Evolutionary conservation across 2,113 vertebrate species (phyloP).

Genomic region (Microtus montanus): DNA sequence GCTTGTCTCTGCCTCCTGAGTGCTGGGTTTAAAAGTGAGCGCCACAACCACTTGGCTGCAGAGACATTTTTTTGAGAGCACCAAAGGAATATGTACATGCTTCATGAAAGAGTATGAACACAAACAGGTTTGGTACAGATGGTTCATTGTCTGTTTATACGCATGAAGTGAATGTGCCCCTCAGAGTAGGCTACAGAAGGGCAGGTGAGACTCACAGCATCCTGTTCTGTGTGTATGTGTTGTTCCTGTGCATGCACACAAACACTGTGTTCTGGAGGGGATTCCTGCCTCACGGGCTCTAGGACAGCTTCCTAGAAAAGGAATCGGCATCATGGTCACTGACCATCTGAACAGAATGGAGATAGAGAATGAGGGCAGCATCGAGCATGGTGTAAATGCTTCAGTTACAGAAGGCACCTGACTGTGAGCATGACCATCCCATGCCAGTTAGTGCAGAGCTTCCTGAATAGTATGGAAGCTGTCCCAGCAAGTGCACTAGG

Average conservation of each 20-base stretch:
- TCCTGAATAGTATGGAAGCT: conserved; percentile 95
- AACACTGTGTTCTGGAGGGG: conserved; percentile 89
- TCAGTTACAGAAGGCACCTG: conserved; percentile 93
- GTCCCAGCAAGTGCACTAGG: conserved; percentile 92
- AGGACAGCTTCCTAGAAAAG: conserved; percentile 88
- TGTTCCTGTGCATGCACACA: conserved; percentile 85
- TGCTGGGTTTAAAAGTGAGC: no score
- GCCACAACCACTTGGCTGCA: conserved; percentile 74
- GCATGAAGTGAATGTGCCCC: not conserved
- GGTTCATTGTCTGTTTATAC: conserved; percentile 89
- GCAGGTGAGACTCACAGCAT: conserved; percentile 91
- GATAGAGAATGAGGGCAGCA: conserved; percentile 84
- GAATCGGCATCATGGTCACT: conserved; percentile 91
- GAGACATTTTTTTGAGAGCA: conserved; percentile 96
- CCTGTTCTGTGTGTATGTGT: conserved; percentile 83
- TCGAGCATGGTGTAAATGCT: conserved; percentile 91
- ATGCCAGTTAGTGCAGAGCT: conserved; percentile 95
- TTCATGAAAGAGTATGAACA: conserved; percentile 98
- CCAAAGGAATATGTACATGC: conserved; percentile 97
- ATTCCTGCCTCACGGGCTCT: conserved; percentile 87
- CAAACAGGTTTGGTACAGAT: conserved; percentile 95
- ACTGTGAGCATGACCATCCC: conserved; percentile 74
- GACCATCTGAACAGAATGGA: conserved; percentile 88
- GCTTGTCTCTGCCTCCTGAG: no score
- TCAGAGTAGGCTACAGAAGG: conserved; percentile 91